Evolutionary conservation across 1,140 invertebrate genomes (phyloP).

Genomic region (Acarapis woodi): DNA sequence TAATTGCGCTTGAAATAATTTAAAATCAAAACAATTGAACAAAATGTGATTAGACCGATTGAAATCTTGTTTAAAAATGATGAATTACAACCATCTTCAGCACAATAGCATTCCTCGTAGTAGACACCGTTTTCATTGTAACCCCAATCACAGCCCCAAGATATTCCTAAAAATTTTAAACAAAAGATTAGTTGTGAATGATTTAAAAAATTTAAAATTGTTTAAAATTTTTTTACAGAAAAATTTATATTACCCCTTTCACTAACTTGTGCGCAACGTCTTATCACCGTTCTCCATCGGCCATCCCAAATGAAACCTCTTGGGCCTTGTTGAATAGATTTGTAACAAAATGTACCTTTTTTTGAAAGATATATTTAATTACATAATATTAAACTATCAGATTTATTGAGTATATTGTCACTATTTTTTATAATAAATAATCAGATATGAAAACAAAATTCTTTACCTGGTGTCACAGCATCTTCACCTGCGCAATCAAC

Average conservation of each 20-base stretch:
- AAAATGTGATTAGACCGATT: too few species aligned
- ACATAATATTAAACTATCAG: background rate
- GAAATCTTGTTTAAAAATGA: too few species aligned
- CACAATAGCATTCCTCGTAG: slow-evolving; percentile 82
- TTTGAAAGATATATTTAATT: too few species aligned
- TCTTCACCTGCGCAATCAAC: slow-evolving; percentile 68
- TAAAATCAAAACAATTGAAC: too few species aligned
- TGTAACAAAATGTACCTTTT: slow-evolving; percentile 51
- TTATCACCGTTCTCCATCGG: slow-evolving; percentile 62
- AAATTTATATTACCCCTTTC: slow-evolving; percentile 19
- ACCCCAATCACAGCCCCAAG: slow-evolving; percentile 82
- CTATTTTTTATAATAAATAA: background rate
- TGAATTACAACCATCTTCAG: slow-evolving; percentile 49
- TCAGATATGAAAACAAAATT: background rate
- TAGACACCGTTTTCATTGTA: slow-evolving; percentile 68
- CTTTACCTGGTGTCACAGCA: slow-evolving; percentile 41
- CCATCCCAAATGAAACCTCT: slow-evolving; percentile 78
- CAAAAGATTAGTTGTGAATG: background rate
- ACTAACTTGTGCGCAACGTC: slow-evolving; percentile 58
- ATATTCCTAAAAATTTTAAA: slow-evolving; percentile 11
- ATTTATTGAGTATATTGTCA: background rate
- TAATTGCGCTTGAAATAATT: too few species aligned
- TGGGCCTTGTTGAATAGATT: slow-evolving; percentile 56
- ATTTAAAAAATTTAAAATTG: slow-evolving; percentile 1
- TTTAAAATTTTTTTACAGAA: background rate